Conservation (phyloP, 2,888 invertebrate species). For the Lydus trimaculatus region DNA sequence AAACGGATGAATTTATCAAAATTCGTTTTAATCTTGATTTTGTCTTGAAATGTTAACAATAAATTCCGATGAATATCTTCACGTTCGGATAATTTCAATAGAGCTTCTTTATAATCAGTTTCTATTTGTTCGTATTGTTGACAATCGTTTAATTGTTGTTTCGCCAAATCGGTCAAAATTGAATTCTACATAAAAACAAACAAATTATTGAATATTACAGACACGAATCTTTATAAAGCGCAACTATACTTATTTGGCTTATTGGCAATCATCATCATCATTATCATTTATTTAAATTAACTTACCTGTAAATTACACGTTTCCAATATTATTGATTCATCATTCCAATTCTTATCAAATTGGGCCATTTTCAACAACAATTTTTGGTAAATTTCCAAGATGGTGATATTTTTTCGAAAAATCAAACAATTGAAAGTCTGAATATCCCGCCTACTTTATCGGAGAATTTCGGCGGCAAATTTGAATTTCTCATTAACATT, state of each 20-base stretch:
- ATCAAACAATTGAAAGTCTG: background rate
- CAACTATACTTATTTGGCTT: background rate
- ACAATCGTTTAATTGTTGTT: conserved; percentile 2
- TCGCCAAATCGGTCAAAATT: background rate
- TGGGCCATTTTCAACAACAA: conserved; percentile 4
- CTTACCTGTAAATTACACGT: background rate
- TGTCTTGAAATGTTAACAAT: background rate
- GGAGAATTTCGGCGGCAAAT: background rate
- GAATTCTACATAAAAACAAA: background rate
- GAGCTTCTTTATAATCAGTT: background rate
- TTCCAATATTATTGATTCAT: background rate
- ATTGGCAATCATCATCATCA: no score
- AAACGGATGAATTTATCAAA: background rate
- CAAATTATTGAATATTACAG: background rate
- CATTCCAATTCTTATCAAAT: background rate
- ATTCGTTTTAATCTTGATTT: background rate
- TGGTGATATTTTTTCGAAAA: background rate
- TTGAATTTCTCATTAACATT: background rate
- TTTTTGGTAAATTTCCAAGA: no score
- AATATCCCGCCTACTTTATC: background rate
- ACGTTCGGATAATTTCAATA: background rate
- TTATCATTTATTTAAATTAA: background rate
- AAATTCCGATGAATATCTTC: conserved; percentile 6
- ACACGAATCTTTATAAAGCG: background rate
- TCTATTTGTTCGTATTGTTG: conserved; percentile 2